A percentile compares a stretch with the other conserved stretches of the same genome.
Conservation (phyloP, 2,797 vertebrate genomes). For the Schizopygopsis pylzovi region DNA sequence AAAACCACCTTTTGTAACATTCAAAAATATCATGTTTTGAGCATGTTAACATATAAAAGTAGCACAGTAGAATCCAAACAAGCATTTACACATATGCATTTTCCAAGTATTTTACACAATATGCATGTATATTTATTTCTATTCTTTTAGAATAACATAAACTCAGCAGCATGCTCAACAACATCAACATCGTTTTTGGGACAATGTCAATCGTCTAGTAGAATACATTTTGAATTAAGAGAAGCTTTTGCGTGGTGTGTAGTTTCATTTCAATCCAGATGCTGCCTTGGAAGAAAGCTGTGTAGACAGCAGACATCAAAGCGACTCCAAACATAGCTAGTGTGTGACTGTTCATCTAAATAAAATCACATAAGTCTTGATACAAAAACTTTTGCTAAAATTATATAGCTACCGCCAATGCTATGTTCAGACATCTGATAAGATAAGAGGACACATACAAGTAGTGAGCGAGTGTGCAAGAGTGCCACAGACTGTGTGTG, state of each 20-base stretch:
- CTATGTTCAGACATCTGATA: not conserved
- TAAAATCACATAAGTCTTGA: not conserved
- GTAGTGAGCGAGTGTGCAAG: not conserved
- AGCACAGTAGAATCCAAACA: not conserved
- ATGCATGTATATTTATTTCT: not conserved
- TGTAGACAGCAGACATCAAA: too few relatives aligned
- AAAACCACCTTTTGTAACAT: too few relatives aligned
- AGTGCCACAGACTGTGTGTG: constrained; percentile 22
- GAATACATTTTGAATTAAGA: not conserved
- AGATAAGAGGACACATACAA: not conserved
- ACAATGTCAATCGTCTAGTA: not conserved
- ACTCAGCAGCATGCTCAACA: not conserved
- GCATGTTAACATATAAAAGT: not conserved
- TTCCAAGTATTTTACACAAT: not conserved
- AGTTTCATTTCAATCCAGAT: not conserved
- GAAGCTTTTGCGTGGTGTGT: too few relatives aligned
- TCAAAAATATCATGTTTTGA: too few relatives aligned
- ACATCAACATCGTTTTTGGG: not conserved
- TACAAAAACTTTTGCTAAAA: not conserved
- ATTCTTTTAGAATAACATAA: not conserved
- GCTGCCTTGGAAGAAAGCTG: not conserved
- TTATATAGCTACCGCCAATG: not conserved
- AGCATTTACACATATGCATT: too few relatives aligned
- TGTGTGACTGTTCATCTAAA: not conserved
- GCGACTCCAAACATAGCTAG: not conserved